phyloP scores from a whole-genome alignment of 1,140 invertebrate genomes.

The Chymomyza costata region DNA sequence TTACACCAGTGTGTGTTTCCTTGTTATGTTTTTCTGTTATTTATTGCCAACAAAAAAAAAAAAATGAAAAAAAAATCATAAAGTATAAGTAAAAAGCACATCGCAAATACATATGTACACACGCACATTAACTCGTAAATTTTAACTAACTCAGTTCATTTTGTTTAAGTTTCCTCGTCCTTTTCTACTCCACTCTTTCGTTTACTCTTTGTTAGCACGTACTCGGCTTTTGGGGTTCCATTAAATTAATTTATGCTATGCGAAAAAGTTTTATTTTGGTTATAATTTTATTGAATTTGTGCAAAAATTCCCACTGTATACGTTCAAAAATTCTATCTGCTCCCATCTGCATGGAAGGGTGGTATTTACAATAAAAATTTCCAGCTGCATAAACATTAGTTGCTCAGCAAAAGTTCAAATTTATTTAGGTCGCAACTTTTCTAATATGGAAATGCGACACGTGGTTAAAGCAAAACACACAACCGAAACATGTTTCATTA shows the following conservation, averaged over 20 bases:
- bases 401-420: no score
- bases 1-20: slow-evolving; percentile 5
- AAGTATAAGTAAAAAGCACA: slow-evolving; percentile 12
- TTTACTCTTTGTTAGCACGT: background rate
- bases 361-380: no score
- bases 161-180: background rate
- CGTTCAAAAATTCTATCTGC: no score
- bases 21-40: slow-evolving; percentile 37
- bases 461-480: no score
- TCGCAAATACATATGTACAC: background rate
- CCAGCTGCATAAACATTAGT: no score
- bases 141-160: slow-evolving; percentile 10
- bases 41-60: slow-evolving; percentile 27
- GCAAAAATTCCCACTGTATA: no score
- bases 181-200: slow-evolving; percentile 8
- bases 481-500: no score
- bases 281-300: slow-evolving; percentile 21
- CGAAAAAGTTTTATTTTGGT: slow-evolving; percentile 20
- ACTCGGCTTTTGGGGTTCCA: slow-evolving; percentile 5
- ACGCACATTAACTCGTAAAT: slow-evolving; percentile 11
- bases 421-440: no score
- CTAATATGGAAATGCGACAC: no score
- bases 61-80: slow-evolving; percentile 8
- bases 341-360: no score
- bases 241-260: slow-evolving; percentile 40